phyloP scores from a whole-genome alignment of 1,140 invertebrate genomes.

The Spodoptera frugiperda region DNA sequence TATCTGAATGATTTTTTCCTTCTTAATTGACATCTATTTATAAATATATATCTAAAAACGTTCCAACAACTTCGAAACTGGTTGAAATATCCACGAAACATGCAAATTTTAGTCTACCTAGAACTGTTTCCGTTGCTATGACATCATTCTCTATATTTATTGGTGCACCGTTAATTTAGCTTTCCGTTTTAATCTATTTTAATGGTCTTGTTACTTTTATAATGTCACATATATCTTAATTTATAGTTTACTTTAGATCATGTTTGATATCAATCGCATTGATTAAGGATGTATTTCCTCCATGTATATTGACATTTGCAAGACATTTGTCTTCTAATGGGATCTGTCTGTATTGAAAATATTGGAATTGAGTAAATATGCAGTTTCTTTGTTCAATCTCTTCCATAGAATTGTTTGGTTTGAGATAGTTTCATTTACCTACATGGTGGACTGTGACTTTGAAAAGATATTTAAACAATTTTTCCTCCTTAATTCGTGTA shows the following conservation, averaged over 20 bases:
- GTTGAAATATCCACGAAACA: constrained; percentile 30
- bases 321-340: too few relatives aligned
- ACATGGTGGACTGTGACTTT: background rate
- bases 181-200: constrained; percentile 36
- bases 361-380: too few relatives aligned
- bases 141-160: constrained; percentile 34
- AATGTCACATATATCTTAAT: constrained; percentile 5
- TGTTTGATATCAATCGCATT: background rate
- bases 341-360: too few relatives aligned
- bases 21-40: too few relatives aligned
- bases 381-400: background rate
- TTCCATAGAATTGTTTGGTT: background rate
- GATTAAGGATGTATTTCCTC: too few relatives aligned
- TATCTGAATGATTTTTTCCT: too few relatives aligned
- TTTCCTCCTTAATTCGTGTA: too few relatives aligned
- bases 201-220: constrained; percentile 5
- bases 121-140: constrained; percentile 24
- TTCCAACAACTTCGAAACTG: background rate
- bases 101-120: constrained; percentile 24
- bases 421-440: background rate
- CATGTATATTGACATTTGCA: too few relatives aligned
- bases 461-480: too few relatives aligned
- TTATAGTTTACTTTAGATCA: background rate
- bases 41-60: too few relatives aligned
- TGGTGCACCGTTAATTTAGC: constrained; percentile 37